Base-by-base conservation (phyloP, 30 jellyfish, hydroid and myxozoan genomes). In the Turritopsis dohrnii region DNA sequence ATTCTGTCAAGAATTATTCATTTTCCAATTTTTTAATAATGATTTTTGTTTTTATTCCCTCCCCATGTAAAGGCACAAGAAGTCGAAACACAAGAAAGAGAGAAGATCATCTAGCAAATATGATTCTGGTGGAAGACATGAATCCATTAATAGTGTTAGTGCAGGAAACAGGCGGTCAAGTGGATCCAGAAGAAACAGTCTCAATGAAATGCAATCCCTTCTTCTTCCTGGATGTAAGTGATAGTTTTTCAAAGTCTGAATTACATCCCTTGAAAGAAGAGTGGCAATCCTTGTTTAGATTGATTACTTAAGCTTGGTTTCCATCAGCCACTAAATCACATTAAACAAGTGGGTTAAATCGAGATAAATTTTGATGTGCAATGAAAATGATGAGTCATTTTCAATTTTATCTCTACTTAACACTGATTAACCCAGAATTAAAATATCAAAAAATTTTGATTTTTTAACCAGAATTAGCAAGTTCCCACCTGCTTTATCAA, bases 41-140 rank as follows among this genome's bases (percentile, higher is more conserved):
- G 60, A 13, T 3, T 41, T 41, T 41, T 41, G 60, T 41, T 41
- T 41, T 41, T 41, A 13, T 41, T 41, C 60, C 60, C 60, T 41
- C 60, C 77, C 77, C 30, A 69, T 80, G 20, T 80, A 53, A 80
- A 80, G 87, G 87, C 87, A 80, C 87, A 80, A 80, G 77, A 69
- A 69, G 87, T 80, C 87, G 87, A 80, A 80, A 65, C 87, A 80
- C 87, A 80, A 80, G 87, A 80, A 80, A 65, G 76, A 80, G 28
- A 80, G 79, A 80, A 27, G 87, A 26, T 76, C 84, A 19, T 76
- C 84, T 54, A 52, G 84, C 66, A 76, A 76, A 23, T 79, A 80
- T 80, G 87, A 29, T 21, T 75, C 77, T 69, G 30, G 77, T 23
- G 77, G 30, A 69, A 69, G 77, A 1, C 77, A 27, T 69, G 77